Base-by-base conservation (phyloP, 1,140 invertebrate species). In the Platyura marginata region DNA sequence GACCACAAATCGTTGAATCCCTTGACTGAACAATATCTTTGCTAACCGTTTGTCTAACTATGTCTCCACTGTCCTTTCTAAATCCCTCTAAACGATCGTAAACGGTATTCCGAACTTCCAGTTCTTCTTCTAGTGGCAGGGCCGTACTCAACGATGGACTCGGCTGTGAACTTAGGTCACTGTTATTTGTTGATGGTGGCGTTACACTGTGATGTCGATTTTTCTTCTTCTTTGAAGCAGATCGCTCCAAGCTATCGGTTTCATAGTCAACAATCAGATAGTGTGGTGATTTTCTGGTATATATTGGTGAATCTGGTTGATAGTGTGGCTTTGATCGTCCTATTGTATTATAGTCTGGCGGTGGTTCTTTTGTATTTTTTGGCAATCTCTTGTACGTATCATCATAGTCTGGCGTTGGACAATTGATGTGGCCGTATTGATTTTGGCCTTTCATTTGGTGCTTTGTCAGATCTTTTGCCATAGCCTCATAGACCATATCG, bases 161-260 rank as follows among this genome's bases (percentile, higher is more conserved):
- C 0, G 76, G 69, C 51, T 80, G 76, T 3, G 76, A 74, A 44
- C 74, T 75, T 1, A 74, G 62, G 23, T 74, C 52, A 36, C 75
- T 72, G 25, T 57, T 60, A 51, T 72, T 76, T 16, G 81, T 75
- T 1, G 72, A 71, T 0, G 76, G 73, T 8, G 70, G 73, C 4
- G 67, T 67, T 8, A 65, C 67, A n/a, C 62, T 66, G 3, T 60
- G 57, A 19, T 46, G 54, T 40, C 53, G 59, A 19, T 63, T 64
- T 50, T 68, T 70, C 41, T 64, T 67, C 3, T 51, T 70, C 42
- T 64, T 67, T 4, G 51, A 59, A 43, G 66, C 71, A 2, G 66
- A 58, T 47, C 78, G 68, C 59, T 87, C 81, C 40, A 85, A 61
- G 57, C 83, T 87, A 47, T 87, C 82, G 1, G 78, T 74, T 51